These are phyloP conservation scores for Heliocidaris tuberculata DNA, from an alignment of 35 echinoderm and acorn worm genomes.

Conservation along the genomic window DNA sequence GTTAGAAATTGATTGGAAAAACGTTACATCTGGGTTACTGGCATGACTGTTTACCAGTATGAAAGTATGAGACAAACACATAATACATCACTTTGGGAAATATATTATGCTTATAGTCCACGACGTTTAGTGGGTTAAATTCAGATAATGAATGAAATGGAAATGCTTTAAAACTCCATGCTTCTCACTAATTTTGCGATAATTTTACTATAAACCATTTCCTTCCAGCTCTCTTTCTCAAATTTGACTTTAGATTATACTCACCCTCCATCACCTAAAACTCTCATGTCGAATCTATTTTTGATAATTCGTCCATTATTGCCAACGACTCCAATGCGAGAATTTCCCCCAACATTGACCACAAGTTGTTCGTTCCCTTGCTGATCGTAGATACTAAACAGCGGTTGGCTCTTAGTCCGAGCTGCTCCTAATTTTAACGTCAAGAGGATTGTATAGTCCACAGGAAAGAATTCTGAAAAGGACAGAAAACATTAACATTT, in stretches of 20 bases:
- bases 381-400: neutral
- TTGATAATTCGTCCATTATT: neutral
- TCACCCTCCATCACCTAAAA: slow-evolving; percentile 27
- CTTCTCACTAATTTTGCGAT: too few species aligned
- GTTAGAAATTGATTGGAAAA: too few species aligned
- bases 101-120: too few species aligned
- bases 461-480: neutral
- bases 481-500: neutral
- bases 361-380: neutral
- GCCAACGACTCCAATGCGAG: neutral
- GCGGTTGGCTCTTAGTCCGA: neutral
- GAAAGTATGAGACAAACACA: too few species aligned
- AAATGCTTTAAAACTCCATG: too few species aligned
- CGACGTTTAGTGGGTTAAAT: too few species aligned
- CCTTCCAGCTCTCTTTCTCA: too few species aligned
- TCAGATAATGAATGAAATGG: too few species aligned
- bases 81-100: too few species aligned
- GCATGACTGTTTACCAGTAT: too few species aligned
- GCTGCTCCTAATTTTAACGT: neutral
- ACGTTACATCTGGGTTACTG: too few species aligned
- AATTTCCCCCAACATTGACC: slow-evolving; percentile 10
- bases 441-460: slow-evolving; percentile 24
- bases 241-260: neutral
- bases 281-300: neutral
- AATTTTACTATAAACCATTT: too few species aligned